Evolutionary conservation across 1,140 invertebrate species (phyloP), one percentile per base, ranked within the genome.

Genomic region (Drosophila lacertosa): DNA sequence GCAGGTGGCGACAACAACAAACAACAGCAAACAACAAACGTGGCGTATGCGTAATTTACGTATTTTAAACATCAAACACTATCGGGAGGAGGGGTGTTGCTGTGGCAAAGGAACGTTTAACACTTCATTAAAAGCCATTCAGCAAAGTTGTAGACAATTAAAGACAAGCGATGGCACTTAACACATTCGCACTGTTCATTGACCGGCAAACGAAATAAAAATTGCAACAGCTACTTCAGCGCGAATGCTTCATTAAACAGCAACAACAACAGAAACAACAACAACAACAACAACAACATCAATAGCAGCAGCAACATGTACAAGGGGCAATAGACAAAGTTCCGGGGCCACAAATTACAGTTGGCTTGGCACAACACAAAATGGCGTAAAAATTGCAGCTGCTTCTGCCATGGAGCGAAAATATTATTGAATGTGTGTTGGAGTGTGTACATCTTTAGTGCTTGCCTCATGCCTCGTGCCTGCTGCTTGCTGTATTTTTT

Each of bases 351-450:
- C 81, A 86, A 86, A 86, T 86, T 86, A 86, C 81, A 86, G 68
- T 86, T 74, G 77, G 73, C 75, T 86, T 76, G 81, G 74, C 79
- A 75, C 66, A 63, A 57, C 78, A 82, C 55, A 83, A 83, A 83
- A 83, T 83, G 79, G 81, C 81, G 80, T 84, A 84, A 84, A 86
- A 84, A 86, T 84, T 84, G 80, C 80, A 84, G 80, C 80, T 84
- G 81, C 74, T 80, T 60, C 68, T 73, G 76, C 72, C 50, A 59
- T 65, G 63, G 55, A 60, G 60, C 62, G 60, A 54, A 78, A 86
- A 86, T 81, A 81, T 86, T 77, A 86, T 86, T 86, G 81, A 86
- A 74, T 77, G 73, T 80, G 71, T 58, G 40, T 83, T 7, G 26
- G 26, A 29, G 40, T 70, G 32, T 65, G 60, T 48, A 29, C 50